A percentile compares a stretch with the other conserved stretches of the same genome.
These are phyloP conservation scores for Salvelinus namaycush DNA, from an alignment of 2,113 vertebrate species.

Conservation along the genomic window DNA sequence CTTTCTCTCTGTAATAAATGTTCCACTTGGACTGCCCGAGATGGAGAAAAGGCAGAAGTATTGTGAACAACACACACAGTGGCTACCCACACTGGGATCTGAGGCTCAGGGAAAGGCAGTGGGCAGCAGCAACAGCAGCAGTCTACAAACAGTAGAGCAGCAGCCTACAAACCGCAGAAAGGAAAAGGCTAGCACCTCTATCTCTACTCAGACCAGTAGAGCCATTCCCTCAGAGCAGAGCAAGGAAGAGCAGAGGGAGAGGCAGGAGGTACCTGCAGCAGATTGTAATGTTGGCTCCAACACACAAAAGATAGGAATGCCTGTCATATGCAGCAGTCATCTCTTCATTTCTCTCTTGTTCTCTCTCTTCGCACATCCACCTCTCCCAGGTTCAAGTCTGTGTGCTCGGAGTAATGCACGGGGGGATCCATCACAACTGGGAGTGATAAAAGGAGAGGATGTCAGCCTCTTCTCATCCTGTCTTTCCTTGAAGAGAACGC, in stretches of 20 bases:
- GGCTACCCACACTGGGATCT: conserved; percentile 19
- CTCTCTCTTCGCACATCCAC: neutral
- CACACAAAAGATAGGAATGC: neutral
- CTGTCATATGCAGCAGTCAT: conserved; percentile 10
- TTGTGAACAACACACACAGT: neutral
- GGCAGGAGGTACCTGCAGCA: no score
- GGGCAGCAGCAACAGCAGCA: conserved; percentile 25
- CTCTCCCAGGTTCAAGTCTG: neutral
- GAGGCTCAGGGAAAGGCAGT: neutral
- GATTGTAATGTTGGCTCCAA: no score
- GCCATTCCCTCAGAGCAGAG: neutral
- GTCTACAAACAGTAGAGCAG: conserved; percentile 27
- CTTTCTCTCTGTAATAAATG: neutral
- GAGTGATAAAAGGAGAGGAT: conserved; percentile 14
- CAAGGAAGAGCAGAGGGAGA: neutral
- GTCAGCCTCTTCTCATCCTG: conserved; percentile 24
- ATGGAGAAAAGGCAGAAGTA: neutral
- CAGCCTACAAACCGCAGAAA: neutral
- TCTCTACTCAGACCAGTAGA: conserved; percentile 11
- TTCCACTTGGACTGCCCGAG: neutral
- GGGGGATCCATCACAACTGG: neutral
- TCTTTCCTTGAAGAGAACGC: neutral
- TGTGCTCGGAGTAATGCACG: neutral
- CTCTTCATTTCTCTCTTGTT: conserved; percentile 1
- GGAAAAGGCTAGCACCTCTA: conserved; percentile 23